Conservation (phyloP, 2,888 invertebrate species). For the Hypselothyrea guttata region DNA sequence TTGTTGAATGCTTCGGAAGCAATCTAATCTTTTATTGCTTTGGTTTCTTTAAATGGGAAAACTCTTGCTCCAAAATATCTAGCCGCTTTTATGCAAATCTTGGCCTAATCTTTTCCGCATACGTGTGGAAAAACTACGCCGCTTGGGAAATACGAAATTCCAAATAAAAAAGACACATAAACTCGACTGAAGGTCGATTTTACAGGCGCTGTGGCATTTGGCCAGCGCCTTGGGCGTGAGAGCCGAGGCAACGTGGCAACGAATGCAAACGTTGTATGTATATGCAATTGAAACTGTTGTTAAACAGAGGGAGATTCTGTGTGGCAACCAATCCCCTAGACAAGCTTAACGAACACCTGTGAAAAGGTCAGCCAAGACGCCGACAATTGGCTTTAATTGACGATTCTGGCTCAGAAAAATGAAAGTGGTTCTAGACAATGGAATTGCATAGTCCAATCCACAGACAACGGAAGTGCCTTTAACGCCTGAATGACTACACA, state of each 20-base stretch:
- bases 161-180: constrained; percentile 28
- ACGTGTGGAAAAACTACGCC: constrained; percentile 52
- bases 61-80: constrained; percentile 20
- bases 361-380: constrained; percentile 56
- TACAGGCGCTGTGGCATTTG: constrained; percentile 12
- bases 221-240: constrained; percentile 62
- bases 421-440: constrained; percentile 61
- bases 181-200: constrained; percentile 63
- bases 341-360: constrained; percentile 24
- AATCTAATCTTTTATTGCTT: constrained; percentile 30
- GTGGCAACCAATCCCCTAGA: not conserved
- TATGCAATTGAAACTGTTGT: constrained; percentile 17
- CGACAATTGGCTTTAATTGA: constrained; percentile 43
- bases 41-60: constrained; percentile 53
- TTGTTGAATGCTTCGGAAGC: too few species aligned
- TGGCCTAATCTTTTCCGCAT: constrained; percentile 69
- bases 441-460: not conserved
- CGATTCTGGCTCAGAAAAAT: constrained; percentile 34
- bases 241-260: constrained; percentile 21
- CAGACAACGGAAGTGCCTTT: constrained; percentile 35
- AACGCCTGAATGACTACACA: constrained; percentile 42
- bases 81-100: constrained; percentile 66
- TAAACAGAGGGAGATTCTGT: too few species aligned
- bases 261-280: constrained; percentile 5
- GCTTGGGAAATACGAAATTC: constrained; percentile 46